Base-by-base conservation (phyloP, 2,797 vertebrate species). In the Rhinoraja longicauda region DNA sequence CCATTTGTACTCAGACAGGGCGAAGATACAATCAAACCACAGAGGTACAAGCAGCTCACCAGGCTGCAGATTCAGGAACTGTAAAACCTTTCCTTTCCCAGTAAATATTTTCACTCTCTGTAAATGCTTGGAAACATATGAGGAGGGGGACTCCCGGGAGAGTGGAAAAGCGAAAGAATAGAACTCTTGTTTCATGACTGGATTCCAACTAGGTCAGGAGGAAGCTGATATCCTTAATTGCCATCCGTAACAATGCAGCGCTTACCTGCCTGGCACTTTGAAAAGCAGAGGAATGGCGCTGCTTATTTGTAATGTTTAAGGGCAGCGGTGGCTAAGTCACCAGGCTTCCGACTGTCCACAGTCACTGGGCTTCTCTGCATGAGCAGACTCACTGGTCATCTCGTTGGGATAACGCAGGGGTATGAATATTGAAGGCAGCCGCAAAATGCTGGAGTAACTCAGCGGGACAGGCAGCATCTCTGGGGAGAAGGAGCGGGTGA, bases 71-170 rank as follows among this genome's bases (percentile, higher is more conserved):
- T 67, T 67, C 84, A 67, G 17, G 36, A n/a, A 67, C 59, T 88
- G 84, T 24, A 67, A 36, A 88, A 88, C 84, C 10, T 67, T 88
- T 88, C 84, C 84, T 67, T n/a, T 67, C 32, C 59, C 17, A 88
- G n/a, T 67, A 67, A 88, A 88, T 36, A 88, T 32, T 67, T 88
- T 88, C 84, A 88, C 59, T 67, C 15, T 84, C 57, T 86, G 12
- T n/a, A 62, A 62, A n/a, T 32, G 57, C 84, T 64, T 88, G 84
- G 84, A 88, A 88, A 88, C 84, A 88, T 88, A n/a, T 88, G 84
- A 32, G 36, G 59, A 21, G 13, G 17, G 84, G 84, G 59, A 67
- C 84, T 88, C 84, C 59, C 84, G 21, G 10, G 62, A 88, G 84
- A 67, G 84, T 88, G 84, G 62, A 36, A 88, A 84, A 88, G 13